phyloP scores from a whole-genome alignment of 1,140 invertebrate genomes.

The Bombus difficillimus region DNA sequence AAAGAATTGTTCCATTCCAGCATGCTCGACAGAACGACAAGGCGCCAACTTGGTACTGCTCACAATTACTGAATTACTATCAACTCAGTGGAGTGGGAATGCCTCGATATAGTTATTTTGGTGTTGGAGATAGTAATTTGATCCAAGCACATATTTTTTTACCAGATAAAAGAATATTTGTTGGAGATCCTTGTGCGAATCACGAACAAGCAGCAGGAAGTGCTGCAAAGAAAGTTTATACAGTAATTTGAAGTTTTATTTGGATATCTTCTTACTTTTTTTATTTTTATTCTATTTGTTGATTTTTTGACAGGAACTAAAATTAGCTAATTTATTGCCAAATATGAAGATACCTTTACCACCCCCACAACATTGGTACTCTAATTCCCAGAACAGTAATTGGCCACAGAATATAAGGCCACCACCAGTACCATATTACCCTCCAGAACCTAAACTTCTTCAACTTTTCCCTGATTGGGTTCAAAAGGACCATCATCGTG shows the following conservation, averaged over 20 bases:
- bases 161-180: conserved; percentile 74
- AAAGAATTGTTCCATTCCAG: conserved; percentile 50
- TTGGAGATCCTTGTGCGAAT: conserved; percentile 71
- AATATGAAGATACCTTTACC: conserved; percentile 59
- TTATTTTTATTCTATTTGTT: background rate
- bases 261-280: background rate
- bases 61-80: conserved; percentile 77
- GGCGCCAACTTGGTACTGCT: conserved; percentile 67
- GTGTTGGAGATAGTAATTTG: conserved; percentile 66
- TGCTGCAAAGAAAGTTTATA: conserved; percentile 77
- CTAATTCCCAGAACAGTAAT: conserved; percentile 39
- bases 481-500: conserved; percentile 45
- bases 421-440: conserved; percentile 41
- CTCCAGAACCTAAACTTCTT: conserved; percentile 47
- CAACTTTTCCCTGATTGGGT: conserved; percentile 66
- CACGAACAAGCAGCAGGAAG: conserved; percentile 79
- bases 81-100: conserved; percentile 75
- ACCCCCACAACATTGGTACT: conserved; percentile 74
- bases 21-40: conserved; percentile 72
- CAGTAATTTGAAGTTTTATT: conserved; percentile 57
- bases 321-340: conserved; percentile 59
- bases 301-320: conserved; percentile 59
- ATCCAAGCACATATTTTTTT: conserved; percentile 77
- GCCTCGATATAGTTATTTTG: conserved; percentile 80
- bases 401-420: conserved; percentile 62